Percentiles rank a stretch among this genome's conserved stretches.
These are phyloP conservation scores for Falcaria lacertinaria DNA, from an alignment of 2,888 invertebrate genomes.

Conservation along the genomic window DNA sequence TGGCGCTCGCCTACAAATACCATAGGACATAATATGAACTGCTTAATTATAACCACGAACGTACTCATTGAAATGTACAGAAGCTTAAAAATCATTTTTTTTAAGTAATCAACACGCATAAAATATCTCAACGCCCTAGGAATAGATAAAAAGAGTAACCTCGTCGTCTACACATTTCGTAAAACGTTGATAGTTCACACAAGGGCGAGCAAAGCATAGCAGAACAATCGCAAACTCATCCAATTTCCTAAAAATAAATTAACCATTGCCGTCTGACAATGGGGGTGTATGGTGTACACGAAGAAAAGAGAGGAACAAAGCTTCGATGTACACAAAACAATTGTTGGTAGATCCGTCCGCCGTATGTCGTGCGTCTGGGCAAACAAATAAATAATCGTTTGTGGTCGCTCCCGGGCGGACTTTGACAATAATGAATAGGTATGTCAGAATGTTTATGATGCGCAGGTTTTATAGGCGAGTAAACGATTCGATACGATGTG, in stretches of 20 bases:
- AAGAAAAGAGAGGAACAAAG: constrained; percentile 38
- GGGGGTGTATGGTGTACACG: constrained; percentile 23
- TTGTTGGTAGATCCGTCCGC: constrained; percentile 57
- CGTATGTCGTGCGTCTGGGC: constrained; percentile 69
- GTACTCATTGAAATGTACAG: too few relatives aligned
- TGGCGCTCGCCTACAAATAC: too few relatives aligned
- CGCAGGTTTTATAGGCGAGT: too few relatives aligned
- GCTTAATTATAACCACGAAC: too few relatives aligned
- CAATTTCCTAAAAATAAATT: constrained; percentile 38
- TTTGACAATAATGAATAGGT: too few relatives aligned
- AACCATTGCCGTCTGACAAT: constrained; percentile 18
- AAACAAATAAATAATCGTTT: constrained; percentile 52
- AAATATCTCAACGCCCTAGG: too few relatives aligned
- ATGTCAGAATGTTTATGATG: too few relatives aligned
- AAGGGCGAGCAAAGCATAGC: background rate
- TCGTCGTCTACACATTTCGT: background rate
- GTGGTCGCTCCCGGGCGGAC: constrained; percentile 25
- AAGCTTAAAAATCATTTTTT: too few relatives aligned
- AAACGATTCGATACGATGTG: too few relatives aligned
- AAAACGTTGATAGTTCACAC: background rate
- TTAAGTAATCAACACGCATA: too few relatives aligned
- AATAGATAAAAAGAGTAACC: too few relatives aligned
- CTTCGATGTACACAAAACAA: constrained; percentile 62
- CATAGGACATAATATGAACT: too few relatives aligned
- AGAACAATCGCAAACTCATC: constrained; percentile 13